Percentiles rank a stretch among this genome's conserved stretches.
Conservation (phyloP, 2,113 vertebrate genomes). For the Pontoporia blainvillei region DNA sequence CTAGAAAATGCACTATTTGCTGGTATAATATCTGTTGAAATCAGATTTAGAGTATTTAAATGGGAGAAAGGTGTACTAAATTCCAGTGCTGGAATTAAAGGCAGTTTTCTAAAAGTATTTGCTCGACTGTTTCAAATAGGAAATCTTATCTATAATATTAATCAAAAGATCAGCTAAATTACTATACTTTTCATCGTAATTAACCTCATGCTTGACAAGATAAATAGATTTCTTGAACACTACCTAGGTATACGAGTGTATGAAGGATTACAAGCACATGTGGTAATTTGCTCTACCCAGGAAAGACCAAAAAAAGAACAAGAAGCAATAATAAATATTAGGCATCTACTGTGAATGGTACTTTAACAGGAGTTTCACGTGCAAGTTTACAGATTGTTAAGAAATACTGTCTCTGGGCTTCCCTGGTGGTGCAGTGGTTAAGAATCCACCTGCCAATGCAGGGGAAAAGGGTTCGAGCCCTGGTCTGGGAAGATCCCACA, state of each 20-base stretch:
- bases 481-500: too few species aligned
- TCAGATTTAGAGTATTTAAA: background rate
- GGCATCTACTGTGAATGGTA: background rate
- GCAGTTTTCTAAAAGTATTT: background rate
- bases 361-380: background rate
- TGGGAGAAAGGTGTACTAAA: background rate
- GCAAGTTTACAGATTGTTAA: background rate
- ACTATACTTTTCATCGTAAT: background rate
- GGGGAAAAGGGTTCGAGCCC: too few species aligned
- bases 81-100: background rate
- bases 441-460: too few species aligned
- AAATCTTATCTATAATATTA: background rate
- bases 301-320: background rate
- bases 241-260: background rate
- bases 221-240: background rate
- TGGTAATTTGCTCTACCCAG: background rate
- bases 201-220: background rate
- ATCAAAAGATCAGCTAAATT: background rate
- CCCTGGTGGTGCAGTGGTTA: too few species aligned
- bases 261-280: background rate
- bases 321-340: background rate
- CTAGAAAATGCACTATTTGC: background rate
- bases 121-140: background rate
- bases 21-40: background rate
- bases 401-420: background rate